phyloP scores from a whole-genome alignment of 2,113 vertebrate species.

The Panthera tigris region DNA sequence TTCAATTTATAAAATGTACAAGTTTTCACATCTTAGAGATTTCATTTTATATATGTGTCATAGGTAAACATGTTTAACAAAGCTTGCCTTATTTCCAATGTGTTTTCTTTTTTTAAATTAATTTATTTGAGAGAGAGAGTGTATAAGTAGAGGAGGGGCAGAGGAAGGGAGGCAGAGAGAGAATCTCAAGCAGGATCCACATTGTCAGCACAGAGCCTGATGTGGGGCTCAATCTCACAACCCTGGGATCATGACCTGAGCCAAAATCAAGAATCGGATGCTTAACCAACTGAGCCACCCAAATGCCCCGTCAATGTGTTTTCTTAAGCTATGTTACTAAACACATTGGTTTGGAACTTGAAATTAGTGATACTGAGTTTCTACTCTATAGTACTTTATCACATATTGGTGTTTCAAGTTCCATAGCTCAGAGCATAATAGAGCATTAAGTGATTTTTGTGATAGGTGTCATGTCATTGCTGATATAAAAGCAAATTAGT shows the following conservation, averaged over 20 bases:
- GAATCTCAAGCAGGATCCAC: not conserved
- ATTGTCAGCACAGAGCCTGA: not conserved
- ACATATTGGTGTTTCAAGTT: not conserved
- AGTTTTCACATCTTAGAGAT: not conserved
- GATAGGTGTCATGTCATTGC: not conserved
- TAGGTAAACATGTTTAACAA: not conserved
- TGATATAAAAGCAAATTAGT: not conserved
- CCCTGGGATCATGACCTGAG: not conserved
- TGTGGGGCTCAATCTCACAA: not conserved
- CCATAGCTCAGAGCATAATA: not conserved
- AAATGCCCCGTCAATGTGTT: not conserved
- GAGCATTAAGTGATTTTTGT: not conserved
- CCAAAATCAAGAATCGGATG: not conserved
- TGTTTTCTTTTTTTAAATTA: not conserved
- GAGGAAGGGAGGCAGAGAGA: not conserved
- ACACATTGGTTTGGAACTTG: not conserved
- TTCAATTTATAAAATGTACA: not conserved
- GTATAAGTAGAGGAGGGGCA: not conserved
- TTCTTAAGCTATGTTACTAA: not conserved
- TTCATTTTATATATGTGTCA: not conserved
- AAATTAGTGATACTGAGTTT: not conserved
- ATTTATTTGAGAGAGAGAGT: not conserved
- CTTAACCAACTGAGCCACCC: not conserved
- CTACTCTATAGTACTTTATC: not conserved
- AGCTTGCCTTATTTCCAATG: not conserved